Base-by-base conservation (phyloP, 2,113 vertebrate genomes). In the Notechis scutatus region DNA sequence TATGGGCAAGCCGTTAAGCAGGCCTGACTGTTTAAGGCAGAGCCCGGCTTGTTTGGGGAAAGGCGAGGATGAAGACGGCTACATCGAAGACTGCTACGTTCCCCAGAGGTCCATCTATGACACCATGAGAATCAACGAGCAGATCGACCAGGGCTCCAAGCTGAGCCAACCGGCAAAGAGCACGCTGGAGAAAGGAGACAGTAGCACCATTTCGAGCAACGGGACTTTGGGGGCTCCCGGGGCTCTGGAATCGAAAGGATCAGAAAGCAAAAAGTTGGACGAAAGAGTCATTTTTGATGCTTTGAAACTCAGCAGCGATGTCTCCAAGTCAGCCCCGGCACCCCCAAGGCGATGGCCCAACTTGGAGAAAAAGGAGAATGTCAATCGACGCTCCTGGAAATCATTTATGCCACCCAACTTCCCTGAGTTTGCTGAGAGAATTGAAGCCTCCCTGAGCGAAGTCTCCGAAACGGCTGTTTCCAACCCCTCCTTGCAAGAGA, bases 41-140 rank as follows among this genome's bases (percentile, higher is more conserved):
- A 99, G 99, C 96, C 99, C 98, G 89, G 98, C 98, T 59, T 99
- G 99, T 96, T 97, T 99, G 93, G 99, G 99, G 88, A 99, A 99
- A 96, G 98, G 98, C 1, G 99, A 99, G 47, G 99, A 99, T 86
- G 99, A 99, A 86, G 99, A 99, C 93, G 98, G 98, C 0, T 99
- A 99, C 95, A 99, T 99, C 91, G 99, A 99, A 95, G 99, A 99
- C 93, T 99, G 99, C 96, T 99, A 99, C 90, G 99, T 99, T 92
- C 99, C 99, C n/a, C 99, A 99, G 97, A 96, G 99, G 56, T 99
- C 99, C 24, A 99, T 99, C 59, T 99, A 99, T 26, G 99, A 99
- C 95, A 99, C 99, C 0, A 99, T 99, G 99, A 98, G 99, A 74
- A 99, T 99, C 94, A 99, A 99, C 55, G 99, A 99, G 96, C 99